Conservation (phyloP, 2,113 vertebrate genomes). For the Nanorana parkeri region DNA sequence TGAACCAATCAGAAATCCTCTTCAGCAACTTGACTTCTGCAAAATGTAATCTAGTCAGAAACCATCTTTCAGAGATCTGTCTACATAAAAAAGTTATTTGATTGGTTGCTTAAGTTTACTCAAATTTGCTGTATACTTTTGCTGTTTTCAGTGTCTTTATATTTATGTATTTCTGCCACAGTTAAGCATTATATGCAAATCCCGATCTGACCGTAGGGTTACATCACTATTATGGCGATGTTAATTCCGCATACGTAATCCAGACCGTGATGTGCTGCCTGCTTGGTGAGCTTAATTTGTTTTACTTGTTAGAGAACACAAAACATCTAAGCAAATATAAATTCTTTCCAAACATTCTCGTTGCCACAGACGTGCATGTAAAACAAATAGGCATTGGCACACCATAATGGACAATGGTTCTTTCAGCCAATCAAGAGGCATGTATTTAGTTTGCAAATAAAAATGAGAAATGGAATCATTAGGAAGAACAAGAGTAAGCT, state of each 20-base stretch:
- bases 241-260: too few species aligned
- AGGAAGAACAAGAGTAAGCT: neutral
- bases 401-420: neutral
- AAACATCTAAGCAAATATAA: constrained; percentile 9
- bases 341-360: neutral
- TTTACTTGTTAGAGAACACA: neutral
- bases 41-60: too few species aligned
- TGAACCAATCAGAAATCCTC: too few species aligned
- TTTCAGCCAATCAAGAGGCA: neutral
- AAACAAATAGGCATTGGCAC: neutral
- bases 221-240: too few species aligned
- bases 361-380: neutral
- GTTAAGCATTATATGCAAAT: too few species aligned
- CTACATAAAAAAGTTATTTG: too few species aligned
- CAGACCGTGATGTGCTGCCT: neutral
- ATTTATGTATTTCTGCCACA: too few species aligned
- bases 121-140: too few species aligned
- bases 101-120: too few species aligned
- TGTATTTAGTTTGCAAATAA: constrained; percentile 37
- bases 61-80: too few species aligned
- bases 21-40: too few species aligned
- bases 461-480: constrained; percentile 33
- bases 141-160: too few species aligned
- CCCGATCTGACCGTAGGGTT: neutral
- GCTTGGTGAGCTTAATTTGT: neutral